Evolutionary conservation across 2,797 vertebrate genomes (phyloP).

Genomic region (Eleutherodactylus coqui): DNA sequence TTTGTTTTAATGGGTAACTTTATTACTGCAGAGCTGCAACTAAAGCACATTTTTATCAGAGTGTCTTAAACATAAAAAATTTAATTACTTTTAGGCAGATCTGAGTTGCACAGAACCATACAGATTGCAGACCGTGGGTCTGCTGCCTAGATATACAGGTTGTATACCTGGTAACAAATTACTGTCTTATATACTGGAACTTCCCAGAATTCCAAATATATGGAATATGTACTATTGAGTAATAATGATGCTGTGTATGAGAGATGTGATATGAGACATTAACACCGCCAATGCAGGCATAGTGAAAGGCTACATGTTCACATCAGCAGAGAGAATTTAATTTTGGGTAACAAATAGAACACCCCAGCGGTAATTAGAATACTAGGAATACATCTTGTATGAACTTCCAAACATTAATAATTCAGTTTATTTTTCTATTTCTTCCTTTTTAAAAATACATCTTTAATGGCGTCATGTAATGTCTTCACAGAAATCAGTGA

Average conservation of each 20-base stretch:
- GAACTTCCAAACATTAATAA: too few relatives aligned
- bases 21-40: constrained; percentile 76
- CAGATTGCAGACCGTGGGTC: constrained; percentile 54
- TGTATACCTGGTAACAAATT: neutral
- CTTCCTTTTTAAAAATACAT: too few relatives aligned
- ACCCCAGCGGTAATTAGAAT: too few relatives aligned
- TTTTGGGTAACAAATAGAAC: too few relatives aligned
- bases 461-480: too few relatives aligned
- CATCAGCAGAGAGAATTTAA: too few relatives aligned
- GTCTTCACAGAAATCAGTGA: too few relatives aligned
- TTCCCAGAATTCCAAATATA: neutral
- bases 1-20: constrained; percentile 78
- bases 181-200: neutral
- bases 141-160: neutral
- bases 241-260: neutral
- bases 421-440: neutral
- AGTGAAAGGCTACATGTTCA: too few relatives aligned
- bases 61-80: constrained; percentile 72
- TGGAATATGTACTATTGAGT: neutral
- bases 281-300: neutral
- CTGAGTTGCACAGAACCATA: constrained; percentile 66
- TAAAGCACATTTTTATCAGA: constrained; percentile 77
- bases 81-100: constrained; percentile 82
- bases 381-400: too few relatives aligned
- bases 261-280: neutral